phyloP scores from a whole-genome alignment of 1,140 invertebrate genomes.

The Drosophila miranda region DNA sequence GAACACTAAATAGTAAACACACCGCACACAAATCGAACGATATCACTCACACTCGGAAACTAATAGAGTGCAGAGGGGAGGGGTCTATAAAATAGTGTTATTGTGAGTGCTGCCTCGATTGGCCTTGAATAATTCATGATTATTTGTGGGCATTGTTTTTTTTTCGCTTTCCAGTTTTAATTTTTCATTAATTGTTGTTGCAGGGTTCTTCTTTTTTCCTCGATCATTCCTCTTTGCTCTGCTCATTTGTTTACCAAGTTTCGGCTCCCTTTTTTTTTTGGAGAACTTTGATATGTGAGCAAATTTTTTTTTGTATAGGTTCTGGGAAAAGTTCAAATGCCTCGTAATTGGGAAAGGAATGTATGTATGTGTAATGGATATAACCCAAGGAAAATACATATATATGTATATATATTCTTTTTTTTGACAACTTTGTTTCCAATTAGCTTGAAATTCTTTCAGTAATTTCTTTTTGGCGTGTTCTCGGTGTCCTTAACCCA shows the following conservation, averaged over 20 bases:
- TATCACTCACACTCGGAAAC: background rate
- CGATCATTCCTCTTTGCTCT: constrained; percentile 55
- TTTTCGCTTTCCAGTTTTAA: constrained; percentile 52
- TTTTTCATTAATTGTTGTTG: constrained; percentile 61
- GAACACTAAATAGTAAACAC: constrained; percentile 38
- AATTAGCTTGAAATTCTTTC: constrained; percentile 3
- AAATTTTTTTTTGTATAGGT: constrained; percentile 14
- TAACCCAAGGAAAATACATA: background rate
- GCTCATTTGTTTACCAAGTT: constrained; percentile 70
- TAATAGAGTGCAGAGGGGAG: too few species aligned
- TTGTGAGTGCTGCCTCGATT: constrained; percentile 41
- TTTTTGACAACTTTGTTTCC: background rate
- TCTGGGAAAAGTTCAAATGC: constrained; percentile 1
- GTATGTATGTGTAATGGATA: too few species aligned
- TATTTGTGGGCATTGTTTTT: constrained; percentile 45
- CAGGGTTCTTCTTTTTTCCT: constrained; percentile 23
- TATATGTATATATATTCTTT: background rate
- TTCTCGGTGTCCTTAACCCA: constrained; percentile 27
- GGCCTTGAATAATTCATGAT: constrained; percentile 80
- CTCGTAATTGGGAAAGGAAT: too few species aligned
- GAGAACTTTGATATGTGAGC: constrained; percentile 32
- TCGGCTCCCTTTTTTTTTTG: constrained; percentile 40
- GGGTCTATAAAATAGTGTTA: constrained; percentile 49
- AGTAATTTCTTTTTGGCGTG: constrained; percentile 36
- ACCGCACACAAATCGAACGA: constrained; percentile 28